Evolutionary conservation across 2,113 vertebrate genomes (phyloP), one percentile per base, ranked within the genome.

Genomic region (Aphyosemion australe): DNA sequence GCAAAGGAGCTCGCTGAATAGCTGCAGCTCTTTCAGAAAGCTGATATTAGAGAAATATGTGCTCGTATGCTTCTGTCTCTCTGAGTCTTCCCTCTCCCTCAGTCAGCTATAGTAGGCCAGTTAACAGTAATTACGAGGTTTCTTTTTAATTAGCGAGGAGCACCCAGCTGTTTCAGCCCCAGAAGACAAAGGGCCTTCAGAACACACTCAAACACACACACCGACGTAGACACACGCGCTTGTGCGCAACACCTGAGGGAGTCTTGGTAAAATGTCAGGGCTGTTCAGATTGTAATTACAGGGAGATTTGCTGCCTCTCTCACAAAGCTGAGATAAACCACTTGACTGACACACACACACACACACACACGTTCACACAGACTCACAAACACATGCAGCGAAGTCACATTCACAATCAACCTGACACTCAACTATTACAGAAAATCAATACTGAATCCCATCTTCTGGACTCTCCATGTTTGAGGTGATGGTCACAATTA

Each of bases 151-250:
- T 89, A 89, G 87, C 74, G 20, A 82, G 79, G 82, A 82, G 83
- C 87, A 88, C 84, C 87, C 89, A 90, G 87, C 87, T 90, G 89
- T 89, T 89, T 87, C 84, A 87, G 75, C 63, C 82, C 84, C 85
- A 83, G 61, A 86, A 86, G 87, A 88, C 84, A 89, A 85, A 87
- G 82, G 86, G 77, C 83, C 65, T 72, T 76, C 57, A 77, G 72
- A 82, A 42, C 65, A 58, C 59, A 59, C 78, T 46, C 68, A 16
- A 39, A 60, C 48, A 61, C 72, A 69, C 55, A 56, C 55, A 65
- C 46, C 31, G 41, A 42, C 70, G 67, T 7, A 56, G 16, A 78
- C 73, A 6, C 34, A 69, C 69, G 11, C 14, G 6, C 61, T 63
- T 54, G 21, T 41, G 47, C 46, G 47, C 78, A 26, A 74, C 73